Evolutionary conservation across 2,888 invertebrate genomes (phyloP).

Genomic region (Mantis religiosa): DNA sequence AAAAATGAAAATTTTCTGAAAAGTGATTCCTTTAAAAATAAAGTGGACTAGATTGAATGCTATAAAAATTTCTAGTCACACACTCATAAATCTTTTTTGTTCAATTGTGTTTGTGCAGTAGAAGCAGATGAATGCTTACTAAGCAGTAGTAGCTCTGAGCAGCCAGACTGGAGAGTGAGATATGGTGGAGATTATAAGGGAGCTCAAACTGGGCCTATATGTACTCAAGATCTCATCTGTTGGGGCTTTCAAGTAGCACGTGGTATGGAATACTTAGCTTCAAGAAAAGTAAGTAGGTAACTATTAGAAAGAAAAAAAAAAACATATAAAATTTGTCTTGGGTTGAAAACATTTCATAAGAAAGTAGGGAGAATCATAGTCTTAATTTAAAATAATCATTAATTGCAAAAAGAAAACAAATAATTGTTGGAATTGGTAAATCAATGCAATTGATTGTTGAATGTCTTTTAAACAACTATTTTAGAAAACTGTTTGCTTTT

Average conservation of each 20-base stretch:
- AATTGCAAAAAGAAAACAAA: no score
- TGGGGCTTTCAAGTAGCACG: conserved; percentile 92
- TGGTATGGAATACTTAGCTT: conserved; percentile 92
- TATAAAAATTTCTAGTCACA: background rate
- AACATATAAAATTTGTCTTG: no score
- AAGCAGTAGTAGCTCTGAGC: conserved; percentile 53
- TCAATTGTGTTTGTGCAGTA: background rate
- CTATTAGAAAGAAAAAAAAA: background rate
- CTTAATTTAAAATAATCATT: no score
- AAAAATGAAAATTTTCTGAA: no score
- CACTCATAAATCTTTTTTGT: background rate
- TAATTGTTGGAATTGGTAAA: no score
- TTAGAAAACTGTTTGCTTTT: no score
- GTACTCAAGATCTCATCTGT: conserved; percentile 78
- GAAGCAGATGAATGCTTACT: conserved; percentile 37
- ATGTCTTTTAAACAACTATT: no score
- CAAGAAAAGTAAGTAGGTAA: conserved; percentile 64
- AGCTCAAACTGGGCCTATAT: conserved; percentile 61
- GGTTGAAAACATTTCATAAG: no score
- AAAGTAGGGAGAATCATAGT: no score
- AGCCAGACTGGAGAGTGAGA: conserved; percentile 76
- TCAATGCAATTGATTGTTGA: no score
- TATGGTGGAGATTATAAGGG: conserved; percentile 73
- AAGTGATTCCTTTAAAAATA: no score
- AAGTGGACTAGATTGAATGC: no score